These are phyloP conservation scores for Phalera bucephala DNA, from an alignment of 2,888 invertebrate genomes.

Conservation along the genomic window DNA sequence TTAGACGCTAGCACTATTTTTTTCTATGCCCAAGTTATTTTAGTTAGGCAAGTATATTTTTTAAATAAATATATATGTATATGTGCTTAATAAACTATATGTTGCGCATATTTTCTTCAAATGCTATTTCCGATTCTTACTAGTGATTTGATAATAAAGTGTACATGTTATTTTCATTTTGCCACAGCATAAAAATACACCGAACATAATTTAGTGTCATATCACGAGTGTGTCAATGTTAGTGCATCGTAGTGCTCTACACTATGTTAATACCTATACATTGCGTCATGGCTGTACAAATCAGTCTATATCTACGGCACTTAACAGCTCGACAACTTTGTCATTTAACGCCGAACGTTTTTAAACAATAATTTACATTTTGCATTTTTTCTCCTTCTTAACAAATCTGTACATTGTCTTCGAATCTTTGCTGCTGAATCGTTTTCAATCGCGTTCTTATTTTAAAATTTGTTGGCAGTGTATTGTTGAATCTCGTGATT, in stretches of 20 bases:
- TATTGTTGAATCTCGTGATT: conserved; percentile 6
- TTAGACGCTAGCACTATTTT: too few species aligned
- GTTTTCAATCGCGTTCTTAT: conserved; percentile 9
- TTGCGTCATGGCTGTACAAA: conserved; percentile 73
- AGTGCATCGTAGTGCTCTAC: conserved; percentile 37
- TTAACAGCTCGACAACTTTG: conserved; percentile 61
- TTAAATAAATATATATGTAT: too few species aligned
- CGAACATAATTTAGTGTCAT: conserved; percentile 28
- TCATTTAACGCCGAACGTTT: conserved; percentile 13
- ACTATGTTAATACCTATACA: conserved; percentile 48
- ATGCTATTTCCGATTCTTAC: too few species aligned
- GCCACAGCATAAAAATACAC: conserved; percentile 28
- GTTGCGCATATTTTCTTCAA: too few species aligned
- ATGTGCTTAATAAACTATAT: too few species aligned
- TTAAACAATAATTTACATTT: conserved; percentile 12
- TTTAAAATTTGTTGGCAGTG: conserved; percentile 15
- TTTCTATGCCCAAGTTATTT: too few species aligned
- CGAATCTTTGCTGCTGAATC: conserved; percentile 14
- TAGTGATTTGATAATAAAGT: too few species aligned
- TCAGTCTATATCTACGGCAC: conserved; percentile 74
- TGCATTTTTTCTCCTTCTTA: neutral
- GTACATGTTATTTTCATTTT: too few species aligned
- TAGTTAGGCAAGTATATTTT: too few species aligned
- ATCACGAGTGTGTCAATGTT: conserved; percentile 49
- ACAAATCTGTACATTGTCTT: conserved; percentile 28